These are phyloP conservation scores for Odobenus rosmarus DNA, from an alignment of 2,113 vertebrate species.

Conservation along the genomic window DNA sequence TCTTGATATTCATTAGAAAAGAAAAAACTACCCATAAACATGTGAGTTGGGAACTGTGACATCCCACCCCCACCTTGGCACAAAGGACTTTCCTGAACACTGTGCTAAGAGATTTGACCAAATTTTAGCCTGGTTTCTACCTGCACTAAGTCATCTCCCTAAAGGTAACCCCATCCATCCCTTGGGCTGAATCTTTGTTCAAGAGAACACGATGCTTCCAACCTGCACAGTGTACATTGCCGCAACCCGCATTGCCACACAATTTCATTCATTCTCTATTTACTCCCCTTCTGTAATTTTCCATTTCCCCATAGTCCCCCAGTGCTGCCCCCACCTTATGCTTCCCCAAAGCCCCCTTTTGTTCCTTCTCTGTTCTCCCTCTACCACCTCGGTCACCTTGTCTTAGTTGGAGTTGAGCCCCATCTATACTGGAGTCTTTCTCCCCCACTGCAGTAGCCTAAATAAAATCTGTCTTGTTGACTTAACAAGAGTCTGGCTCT, in stretches of 20 bases:
- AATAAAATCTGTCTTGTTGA: background rate
- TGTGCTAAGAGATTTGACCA: background rate
- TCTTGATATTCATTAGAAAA: background rate
- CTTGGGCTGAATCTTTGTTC: background rate
- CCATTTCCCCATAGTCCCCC: background rate
- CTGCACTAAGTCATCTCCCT: background rate
- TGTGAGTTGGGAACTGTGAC: background rate
- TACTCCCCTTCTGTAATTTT: background rate
- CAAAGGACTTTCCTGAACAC: background rate
- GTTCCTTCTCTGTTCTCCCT: background rate
- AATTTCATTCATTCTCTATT: background rate
- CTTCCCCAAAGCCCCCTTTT: too few species aligned
- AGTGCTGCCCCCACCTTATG: background rate
- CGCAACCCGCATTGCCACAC: background rate
- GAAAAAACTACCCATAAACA: background rate
- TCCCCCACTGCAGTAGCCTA: background rate
- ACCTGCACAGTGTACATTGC: background rate
- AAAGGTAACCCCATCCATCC: background rate
- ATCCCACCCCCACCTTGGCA: background rate
- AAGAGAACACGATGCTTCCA: background rate
- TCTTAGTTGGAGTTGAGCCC: background rate
- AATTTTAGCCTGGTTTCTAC: background rate
- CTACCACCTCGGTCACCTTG: background rate
- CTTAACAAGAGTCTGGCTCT: background rate
- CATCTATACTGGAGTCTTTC: background rate